phyloP scores from a whole-genome alignment of 2,113 vertebrate species.

The Platichthys stellatus region DNA sequence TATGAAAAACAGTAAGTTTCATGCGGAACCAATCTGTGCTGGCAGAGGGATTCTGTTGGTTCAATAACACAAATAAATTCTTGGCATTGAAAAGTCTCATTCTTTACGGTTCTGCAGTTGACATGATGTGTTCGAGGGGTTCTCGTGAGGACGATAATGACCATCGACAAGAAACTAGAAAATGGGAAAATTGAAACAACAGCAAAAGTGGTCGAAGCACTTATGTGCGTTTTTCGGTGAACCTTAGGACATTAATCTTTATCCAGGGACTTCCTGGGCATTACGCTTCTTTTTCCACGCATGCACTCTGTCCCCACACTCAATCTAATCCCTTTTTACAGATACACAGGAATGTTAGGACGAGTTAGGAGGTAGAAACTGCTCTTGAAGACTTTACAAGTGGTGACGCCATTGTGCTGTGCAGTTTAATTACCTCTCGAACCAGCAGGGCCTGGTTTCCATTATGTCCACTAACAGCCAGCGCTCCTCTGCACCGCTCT shows the following conservation, averaged over 20 bases:
- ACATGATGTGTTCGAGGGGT: neutral
- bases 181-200: too few species aligned
- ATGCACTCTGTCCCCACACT: constrained; percentile 11
- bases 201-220: neutral
- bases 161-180: too few species aligned
- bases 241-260: neutral
- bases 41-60: neutral
- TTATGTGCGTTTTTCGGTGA: neutral
- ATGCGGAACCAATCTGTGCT: neutral
- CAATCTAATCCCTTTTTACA: constrained; percentile 2
- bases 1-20: constrained; percentile 10
- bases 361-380: constrained; percentile 44
- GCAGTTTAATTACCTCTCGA: constrained; percentile 71
- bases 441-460: constrained; percentile 70
- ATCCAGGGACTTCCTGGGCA: neutral
- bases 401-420: constrained; percentile 69
- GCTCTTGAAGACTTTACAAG: constrained; percentile 64
- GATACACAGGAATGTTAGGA: constrained; percentile 11
- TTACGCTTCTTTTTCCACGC: constrained; percentile 4
- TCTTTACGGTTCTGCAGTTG: neutral
- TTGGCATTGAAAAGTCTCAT: too few species aligned
- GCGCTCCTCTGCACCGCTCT: constrained; percentile 53
- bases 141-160: neutral
- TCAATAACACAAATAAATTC: neutral
- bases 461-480: constrained; percentile 72